Conservation (phyloP, 2,888 invertebrate species). For the Idaea straminata region DNA sequence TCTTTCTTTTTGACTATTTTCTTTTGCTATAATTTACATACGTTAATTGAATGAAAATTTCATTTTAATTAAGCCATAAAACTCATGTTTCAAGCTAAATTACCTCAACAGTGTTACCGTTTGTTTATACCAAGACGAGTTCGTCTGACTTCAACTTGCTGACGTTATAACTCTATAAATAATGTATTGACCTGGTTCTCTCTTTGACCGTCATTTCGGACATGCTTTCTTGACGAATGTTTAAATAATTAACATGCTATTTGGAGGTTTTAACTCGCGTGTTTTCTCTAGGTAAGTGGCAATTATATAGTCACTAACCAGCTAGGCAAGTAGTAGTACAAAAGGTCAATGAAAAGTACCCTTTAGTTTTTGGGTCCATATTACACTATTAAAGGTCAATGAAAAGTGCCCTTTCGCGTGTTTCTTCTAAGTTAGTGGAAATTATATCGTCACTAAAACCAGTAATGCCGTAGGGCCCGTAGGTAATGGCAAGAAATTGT, state of each 20-base stretch:
- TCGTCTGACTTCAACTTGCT: constrained; percentile 22
- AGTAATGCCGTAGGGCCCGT: no score
- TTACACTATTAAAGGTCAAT: no score
- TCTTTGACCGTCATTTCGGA: constrained; percentile 16
- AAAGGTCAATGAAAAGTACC: no score
- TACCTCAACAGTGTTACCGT: constrained; percentile 24
- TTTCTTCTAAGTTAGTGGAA: no score
- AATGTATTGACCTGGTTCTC: constrained; percentile 69
- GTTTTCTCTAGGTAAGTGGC: neutral
- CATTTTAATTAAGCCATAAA: neutral
- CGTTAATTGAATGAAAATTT: neutral
- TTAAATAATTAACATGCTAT: constrained; percentile 16
- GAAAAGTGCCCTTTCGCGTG: no score
- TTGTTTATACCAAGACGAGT: constrained; percentile 22
- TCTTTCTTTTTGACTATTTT: no score
- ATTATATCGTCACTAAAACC: no score
- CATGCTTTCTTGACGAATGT: constrained; percentile 16
- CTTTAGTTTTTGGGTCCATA: no score
- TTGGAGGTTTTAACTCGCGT: neutral
- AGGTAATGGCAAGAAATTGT: no score
- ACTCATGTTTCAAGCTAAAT: neutral
- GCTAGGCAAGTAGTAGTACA: no score
- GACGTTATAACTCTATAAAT: constrained; percentile 67
- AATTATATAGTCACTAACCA: no score
- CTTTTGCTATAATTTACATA: neutral